Base-by-base conservation (phyloP, 1,140 invertebrate genomes). In the Lerema accius region DNA sequence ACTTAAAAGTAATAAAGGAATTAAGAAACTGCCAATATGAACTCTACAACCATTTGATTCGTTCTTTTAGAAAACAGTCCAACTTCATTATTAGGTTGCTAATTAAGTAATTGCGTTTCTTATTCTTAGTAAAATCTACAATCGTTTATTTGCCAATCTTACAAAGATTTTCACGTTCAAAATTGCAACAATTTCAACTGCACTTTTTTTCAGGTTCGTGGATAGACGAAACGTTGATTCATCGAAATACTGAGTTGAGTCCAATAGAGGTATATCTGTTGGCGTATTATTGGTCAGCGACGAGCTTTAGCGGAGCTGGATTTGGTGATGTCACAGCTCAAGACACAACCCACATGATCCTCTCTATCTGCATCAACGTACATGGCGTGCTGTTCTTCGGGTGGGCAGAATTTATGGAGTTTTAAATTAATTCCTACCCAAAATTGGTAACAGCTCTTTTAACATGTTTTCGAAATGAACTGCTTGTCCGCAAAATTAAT, bases 241-340 rank as follows among this genome's bases (percentile, higher is more conserved):
- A 82, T 55, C 74, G 80, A 71, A 78, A 70, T 58, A 55, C 63
- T 32, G 51, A 77, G 49, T 56, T 86, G 48, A 77, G 68, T n/a
- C 85, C 89, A 9, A 46, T 53, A 17, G 80, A 82, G 68, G 86
- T 88, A 10, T 90, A 88, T 56, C 70, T 90, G 16, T 53, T 86
- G 19, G 85, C 84, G 6, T 83, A 89, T 64, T 92, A 92, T 71
- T 92, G 88, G 86, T 69, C 82, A n/a, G 83, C 88, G 0, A 74
- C 81, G 5, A 89, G 82, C 61, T 86, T 92, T 55, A 89, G 82
- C 19, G 83, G 83, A 50, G 82, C 84, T 23, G 89, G 89, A 14
- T 90, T 92, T 66, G 90, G 91, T 55, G 91, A 92, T 72, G 80
- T 92, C 65, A 87, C 80, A 15, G 80, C 91, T 13, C 82, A 90